phyloP scores from a whole-genome alignment of 2,113 vertebrate species.

The Albula goreensis region DNA sequence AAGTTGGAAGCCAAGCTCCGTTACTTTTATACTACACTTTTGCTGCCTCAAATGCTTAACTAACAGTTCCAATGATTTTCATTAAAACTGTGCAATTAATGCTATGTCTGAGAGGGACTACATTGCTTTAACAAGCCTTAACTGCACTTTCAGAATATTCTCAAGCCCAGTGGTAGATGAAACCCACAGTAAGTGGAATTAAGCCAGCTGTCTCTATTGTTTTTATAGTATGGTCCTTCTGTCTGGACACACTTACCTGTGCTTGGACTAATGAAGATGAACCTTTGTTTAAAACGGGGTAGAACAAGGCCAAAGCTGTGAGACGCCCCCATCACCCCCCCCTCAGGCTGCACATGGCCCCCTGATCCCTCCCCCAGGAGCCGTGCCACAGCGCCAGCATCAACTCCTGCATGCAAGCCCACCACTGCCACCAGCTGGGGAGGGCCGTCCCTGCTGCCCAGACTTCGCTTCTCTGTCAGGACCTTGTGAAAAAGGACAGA shows the following conservation, averaged over 20 bases:
- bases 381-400: slow-evolving; percentile 49
- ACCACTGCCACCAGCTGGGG: slow-evolving; percentile 87
- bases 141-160: too few species aligned
- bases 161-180: too few species aligned
- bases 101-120: too few species aligned
- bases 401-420: slow-evolving; percentile 70
- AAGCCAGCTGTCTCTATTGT: too few species aligned
- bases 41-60: too few species aligned
- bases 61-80: too few species aligned
- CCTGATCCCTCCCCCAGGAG: slow-evolving; percentile 70
- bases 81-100: too few species aligned
- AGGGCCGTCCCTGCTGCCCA: slow-evolving; percentile 86
- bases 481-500: slow-evolving; percentile 66
- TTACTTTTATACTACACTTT: too few species aligned
- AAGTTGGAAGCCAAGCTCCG: too few species aligned
- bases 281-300: slow-evolving; percentile 85
- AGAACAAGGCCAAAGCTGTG: slow-evolving; percentile 79
- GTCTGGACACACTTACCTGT: slow-evolving; percentile 63
- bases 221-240: too few species aligned
- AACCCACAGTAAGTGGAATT: too few species aligned
- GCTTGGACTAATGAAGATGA: slow-evolving; percentile 76
- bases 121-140: too few species aligned
- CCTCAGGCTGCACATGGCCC: slow-evolving; percentile 58
- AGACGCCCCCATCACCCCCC: slow-evolving; percentile 44
- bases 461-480: slow-evolving; percentile 83